Evolutionary conservation across 2,888 invertebrate genomes (phyloP), one percentile per base, ranked within the genome.

Genomic region (Notocelia uddmanniana): DNA sequence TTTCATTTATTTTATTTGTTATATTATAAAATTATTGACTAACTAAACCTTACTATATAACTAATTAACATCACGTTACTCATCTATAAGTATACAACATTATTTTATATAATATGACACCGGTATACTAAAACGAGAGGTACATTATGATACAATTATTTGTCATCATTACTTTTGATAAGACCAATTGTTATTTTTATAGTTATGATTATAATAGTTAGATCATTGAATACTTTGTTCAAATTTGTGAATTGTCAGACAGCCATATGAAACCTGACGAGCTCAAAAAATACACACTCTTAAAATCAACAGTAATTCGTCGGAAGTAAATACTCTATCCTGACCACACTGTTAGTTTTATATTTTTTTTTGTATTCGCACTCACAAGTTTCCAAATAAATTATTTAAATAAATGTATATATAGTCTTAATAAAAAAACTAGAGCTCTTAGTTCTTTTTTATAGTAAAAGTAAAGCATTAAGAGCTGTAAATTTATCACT

Each of bases 71-170:
- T 31, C 26, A 19, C 54, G 31, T 9, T 34, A 54, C 37, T n/a
- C 41, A 41, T 45, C 18, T n/a, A 34, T 31, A 45, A 62, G 50
- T 26, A 13, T 23, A 37, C 8, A 45, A 19, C 26, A 58, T 26
- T 60, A 66, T 9, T 59, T 52, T 60, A 62, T 41, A 62, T 54
- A 67, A 71, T 71, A 71, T 71, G 71, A 71, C 71, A 71, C 71
- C 71, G 45, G 41, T 66, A 54, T 54, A 54, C 60, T 60, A 69
- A 10, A 52, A 55, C 26, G 52, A 60, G 41, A 54, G 26, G 60
- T 60, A 68, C 18, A 9, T 15, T 26, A 52, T 21, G 23, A 19
- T 55, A 66, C 21, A 41, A 66, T 55, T 52, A 52, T 60, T 54
- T 26, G 59, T 26, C 6, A 54, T 23, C 15, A n/a, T 8, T 5